A percentile compares a stretch with the other conserved stretches of the same genome.
Evolutionary conservation across 2,888 invertebrate species (phyloP).

Genomic region (Trissolcus japonicus): DNA sequence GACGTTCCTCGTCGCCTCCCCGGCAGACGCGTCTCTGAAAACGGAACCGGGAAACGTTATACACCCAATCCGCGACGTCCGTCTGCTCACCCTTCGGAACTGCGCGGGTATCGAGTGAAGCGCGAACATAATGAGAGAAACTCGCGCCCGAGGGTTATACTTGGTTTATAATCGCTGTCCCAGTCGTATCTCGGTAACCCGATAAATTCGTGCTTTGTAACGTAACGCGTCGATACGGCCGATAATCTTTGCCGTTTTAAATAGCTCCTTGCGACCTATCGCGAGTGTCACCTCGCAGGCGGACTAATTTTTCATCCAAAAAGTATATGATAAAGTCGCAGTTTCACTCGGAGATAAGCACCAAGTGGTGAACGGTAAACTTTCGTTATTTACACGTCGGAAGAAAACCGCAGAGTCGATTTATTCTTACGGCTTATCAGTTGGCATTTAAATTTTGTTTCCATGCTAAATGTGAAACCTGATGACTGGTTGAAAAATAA

Average conservation of each 20-base stretch:
- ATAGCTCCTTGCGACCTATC: neutral
- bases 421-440: slow-evolving; percentile 7
- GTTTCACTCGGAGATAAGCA: slow-evolving; percentile 43
- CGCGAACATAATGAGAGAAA: slow-evolving; percentile 43
- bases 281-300: slow-evolving; percentile 36
- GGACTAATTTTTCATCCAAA: slow-evolving; percentile 12
- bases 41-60: neutral
- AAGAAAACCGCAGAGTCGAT: slow-evolving; percentile 19
- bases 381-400: slow-evolving; percentile 32
- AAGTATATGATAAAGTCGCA: slow-evolving; percentile 29
- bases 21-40: slow-evolving; percentile 2
- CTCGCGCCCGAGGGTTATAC: neutral
- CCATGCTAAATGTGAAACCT: neutral
- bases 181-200: slow-evolving; percentile 20
- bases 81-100: slow-evolving; percentile 20
- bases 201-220: slow-evolving; percentile 32
- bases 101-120: slow-evolving; percentile 13
- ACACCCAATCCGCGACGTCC: neutral
- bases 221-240: slow-evolving; percentile 27
- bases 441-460: neutral
- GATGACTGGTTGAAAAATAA: too few species aligned
- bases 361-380: slow-evolving; percentile 21
- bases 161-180: neutral
- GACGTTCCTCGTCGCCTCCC: neutral
- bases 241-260: slow-evolving; percentile 22